Percentiles rank a stretch among this genome's conserved stretches.
phyloP scores from a whole-genome alignment of 1,140 invertebrate genomes.

The Oncopodura yosiiana region DNA sequence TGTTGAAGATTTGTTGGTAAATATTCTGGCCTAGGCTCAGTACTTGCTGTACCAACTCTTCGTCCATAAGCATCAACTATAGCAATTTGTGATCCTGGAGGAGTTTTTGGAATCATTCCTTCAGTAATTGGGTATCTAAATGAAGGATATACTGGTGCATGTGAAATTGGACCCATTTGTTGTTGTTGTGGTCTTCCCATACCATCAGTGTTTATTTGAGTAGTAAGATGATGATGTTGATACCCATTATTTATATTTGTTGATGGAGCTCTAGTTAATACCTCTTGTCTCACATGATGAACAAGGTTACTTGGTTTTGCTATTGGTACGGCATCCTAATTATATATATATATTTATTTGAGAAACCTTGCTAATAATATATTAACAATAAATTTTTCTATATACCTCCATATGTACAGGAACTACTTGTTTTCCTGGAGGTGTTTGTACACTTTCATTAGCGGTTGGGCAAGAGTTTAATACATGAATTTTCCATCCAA shows the following conservation, averaged over 20 bases:
- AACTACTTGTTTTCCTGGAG: not conserved
- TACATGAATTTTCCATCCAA: constrained; percentile 92
- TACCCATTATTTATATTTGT: constrained; percentile 18
- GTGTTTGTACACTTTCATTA: not conserved
- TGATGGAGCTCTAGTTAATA: too few species aligned
- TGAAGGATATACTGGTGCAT: not conserved
- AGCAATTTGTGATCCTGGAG: not conserved
- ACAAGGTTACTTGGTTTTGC: constrained; percentile 4
- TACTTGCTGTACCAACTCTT: constrained; percentile 3
- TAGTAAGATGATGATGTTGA: not conserved
- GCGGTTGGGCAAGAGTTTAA: constrained; percentile 56
- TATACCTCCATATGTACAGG: not conserved
- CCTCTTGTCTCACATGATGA: too few species aligned
- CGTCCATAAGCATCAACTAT: constrained; percentile 6
- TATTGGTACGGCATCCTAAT: constrained; percentile 19
- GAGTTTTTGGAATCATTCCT: not conserved
- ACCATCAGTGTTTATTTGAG: constrained; percentile 1
- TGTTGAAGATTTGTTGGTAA: constrained; percentile 1
- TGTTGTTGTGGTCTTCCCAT: not conserved
- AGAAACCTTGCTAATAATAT: too few species aligned
- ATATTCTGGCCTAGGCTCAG: not conserved
- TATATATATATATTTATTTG: too few species aligned
- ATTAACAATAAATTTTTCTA: too few species aligned
- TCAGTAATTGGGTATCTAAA: not conserved
- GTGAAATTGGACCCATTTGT: not conserved